These are phyloP conservation scores for Chlorocebus sabaeus DNA, from an alignment of 2,113 vertebrate species.

Conservation along the genomic window DNA sequence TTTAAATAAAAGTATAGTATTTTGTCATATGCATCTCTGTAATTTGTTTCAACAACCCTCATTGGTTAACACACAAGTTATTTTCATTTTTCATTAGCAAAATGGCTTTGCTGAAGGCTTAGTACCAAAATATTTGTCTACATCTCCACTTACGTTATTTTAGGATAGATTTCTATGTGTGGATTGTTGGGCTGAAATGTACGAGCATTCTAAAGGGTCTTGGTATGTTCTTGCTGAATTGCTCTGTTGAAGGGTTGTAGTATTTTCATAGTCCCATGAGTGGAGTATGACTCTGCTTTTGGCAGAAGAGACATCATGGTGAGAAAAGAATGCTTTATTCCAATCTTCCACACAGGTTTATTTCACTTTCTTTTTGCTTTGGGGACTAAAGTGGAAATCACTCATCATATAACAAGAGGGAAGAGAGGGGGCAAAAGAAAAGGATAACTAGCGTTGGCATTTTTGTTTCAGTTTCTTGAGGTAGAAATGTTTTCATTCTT, in stretches of 20 bases:
- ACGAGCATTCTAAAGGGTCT: not conserved
- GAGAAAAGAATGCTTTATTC: not conserved
- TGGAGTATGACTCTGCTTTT: not conserved
- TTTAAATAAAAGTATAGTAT: not conserved
- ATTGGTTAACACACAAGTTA: not conserved
- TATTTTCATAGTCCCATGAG: not conserved
- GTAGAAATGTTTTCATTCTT: not conserved
- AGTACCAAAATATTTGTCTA: not conserved
- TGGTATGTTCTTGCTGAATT: not conserved
- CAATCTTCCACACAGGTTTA: not conserved
- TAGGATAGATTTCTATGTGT: not conserved
- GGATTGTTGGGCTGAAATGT: not conserved
- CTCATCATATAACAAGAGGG: not conserved
- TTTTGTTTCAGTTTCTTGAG: conserved; percentile 8
- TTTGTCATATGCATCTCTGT: not conserved
- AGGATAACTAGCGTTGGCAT: not conserved
- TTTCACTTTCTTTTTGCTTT: not conserved
- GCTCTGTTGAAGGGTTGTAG: not conserved
- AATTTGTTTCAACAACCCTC: not conserved
- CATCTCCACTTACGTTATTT: not conserved
- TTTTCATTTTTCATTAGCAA: not conserved
- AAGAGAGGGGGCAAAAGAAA: not conserved
- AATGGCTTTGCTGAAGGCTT: not conserved
- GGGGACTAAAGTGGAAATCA: not conserved
- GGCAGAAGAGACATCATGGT: not conserved